These are phyloP conservation scores for Coenonympha arcania DNA, from an alignment of 2,888 invertebrate genomes.

Conservation along the genomic window DNA sequence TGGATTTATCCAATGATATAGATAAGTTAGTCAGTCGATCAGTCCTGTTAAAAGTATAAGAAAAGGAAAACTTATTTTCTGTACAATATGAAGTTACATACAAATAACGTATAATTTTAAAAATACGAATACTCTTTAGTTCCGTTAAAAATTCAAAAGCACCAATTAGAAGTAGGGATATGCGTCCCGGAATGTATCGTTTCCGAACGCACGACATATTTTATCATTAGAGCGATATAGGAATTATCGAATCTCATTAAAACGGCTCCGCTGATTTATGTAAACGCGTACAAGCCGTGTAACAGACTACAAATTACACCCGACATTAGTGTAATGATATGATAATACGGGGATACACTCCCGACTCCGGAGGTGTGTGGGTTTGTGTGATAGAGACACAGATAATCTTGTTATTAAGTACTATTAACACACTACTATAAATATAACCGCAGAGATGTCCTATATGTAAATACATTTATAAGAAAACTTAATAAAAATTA, in stretches of 20 bases:
- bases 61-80: no score
- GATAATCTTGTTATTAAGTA: slow-evolving; percentile 6
- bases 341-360: slow-evolving; percentile 18
- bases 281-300: slow-evolving; percentile 25
- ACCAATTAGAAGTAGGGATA: slow-evolving; percentile 16
- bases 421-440: neutral
- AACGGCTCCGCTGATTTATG: slow-evolving; percentile 35
- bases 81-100: no score
- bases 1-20: no score
- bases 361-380: no score
- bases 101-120: no score
- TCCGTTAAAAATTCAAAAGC: slow-evolving; percentile 3
- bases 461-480: neutral
- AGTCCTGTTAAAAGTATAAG: no score
- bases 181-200: slow-evolving; percentile 22
- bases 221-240: slow-evolving; percentile 36
- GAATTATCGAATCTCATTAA: slow-evolving; percentile 35
- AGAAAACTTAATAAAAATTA: no score
- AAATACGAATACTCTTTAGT: no score
- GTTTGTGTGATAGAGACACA: slow-evolving; percentile 4
- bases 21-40: no score
- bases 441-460: neutral
- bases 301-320: slow-evolving; percentile 32
- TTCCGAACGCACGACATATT: slow-evolving; percentile 32
- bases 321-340: slow-evolving; percentile 29